Evolutionary conservation across 1,140 invertebrate genomes (phyloP).

Genomic region (Phthorimaea operculella): DNA sequence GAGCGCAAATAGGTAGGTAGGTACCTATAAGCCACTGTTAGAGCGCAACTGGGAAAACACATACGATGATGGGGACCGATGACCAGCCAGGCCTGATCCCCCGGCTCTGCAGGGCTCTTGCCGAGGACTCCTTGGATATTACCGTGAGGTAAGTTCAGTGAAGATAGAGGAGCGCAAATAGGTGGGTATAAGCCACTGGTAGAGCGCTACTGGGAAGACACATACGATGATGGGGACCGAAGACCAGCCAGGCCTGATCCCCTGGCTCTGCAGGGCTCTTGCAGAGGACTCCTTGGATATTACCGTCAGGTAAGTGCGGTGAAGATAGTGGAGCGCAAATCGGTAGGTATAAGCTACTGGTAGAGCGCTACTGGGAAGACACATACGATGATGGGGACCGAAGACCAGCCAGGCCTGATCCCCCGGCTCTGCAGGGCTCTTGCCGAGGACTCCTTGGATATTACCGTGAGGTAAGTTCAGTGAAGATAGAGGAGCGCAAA

Average conservation of each 20-base stretch:
- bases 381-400: slow-evolving; percentile 78
- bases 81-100: slow-evolving; percentile 50
- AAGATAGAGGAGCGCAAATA: too few species aligned
- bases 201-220: slow-evolving; percentile 84
- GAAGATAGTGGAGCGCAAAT: too few species aligned
- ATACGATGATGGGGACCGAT: slow-evolving; percentile 77
- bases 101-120: slow-evolving; percentile 62
- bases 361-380: slow-evolving; percentile 86
- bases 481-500: too few species aligned
- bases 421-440: slow-evolving; percentile 63
- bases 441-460: slow-evolving; percentile 38
- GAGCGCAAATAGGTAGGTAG: too few species aligned
- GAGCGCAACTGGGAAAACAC: slow-evolving; percentile 84
- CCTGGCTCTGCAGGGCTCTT: slow-evolving; percentile 61
- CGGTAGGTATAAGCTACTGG: slow-evolving; percentile 66
- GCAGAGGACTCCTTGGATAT: slow-evolving; percentile 41
- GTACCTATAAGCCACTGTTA: too few species aligned
- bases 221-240: slow-evolving; percentile 79
- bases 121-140: slow-evolving; percentile 37
- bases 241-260: slow-evolving; percentile 46
- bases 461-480: slow-evolving; percentile 43
- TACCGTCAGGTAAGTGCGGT: slow-evolving; percentile 42
- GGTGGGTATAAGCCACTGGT: too few species aligned
- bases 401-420: slow-evolving; percentile 44
- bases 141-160: slow-evolving; percentile 44